A percentile compares a stretch with the other conserved stretches of the same genome.
Conservation (phyloP, 1,140 invertebrate genomes). For the Drosophila triauraria region DNA sequence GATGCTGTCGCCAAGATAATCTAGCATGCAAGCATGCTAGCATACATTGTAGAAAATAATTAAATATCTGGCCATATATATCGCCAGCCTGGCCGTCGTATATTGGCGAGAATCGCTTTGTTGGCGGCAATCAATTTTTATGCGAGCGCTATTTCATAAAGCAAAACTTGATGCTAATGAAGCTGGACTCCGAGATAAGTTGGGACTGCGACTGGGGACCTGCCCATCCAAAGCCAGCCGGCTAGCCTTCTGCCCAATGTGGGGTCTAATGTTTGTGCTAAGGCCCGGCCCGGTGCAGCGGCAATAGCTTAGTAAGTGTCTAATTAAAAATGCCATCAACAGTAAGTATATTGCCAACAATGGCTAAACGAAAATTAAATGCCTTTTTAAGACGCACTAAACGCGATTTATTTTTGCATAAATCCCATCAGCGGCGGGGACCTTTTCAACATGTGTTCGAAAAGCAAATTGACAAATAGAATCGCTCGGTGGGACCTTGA, state of each 20-base stretch:
- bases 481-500: background rate
- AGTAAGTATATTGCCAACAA: conserved; percentile 50
- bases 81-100: conserved; percentile 19
- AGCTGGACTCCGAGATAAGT: conserved; percentile 37
- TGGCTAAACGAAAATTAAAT: conserved; percentile 61
- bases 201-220: background rate
- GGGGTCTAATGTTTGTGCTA: conserved; percentile 46
- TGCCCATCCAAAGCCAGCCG: conserved; percentile 4
- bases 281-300: conserved; percentile 20
- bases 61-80: conserved; percentile 65
- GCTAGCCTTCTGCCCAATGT: conserved; percentile 63
- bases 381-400: conserved; percentile 51
- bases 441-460: conserved; percentile 33
- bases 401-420: conserved; percentile 36
- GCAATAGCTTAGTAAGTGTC: conserved; percentile 44
- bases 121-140: conserved; percentile 73
- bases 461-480: conserved; percentile 40
- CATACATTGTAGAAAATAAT: conserved; percentile 67
- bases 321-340: conserved; percentile 79
- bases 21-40: background rate
- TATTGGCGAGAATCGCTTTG: conserved; percentile 37
- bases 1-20: conserved; percentile 16
- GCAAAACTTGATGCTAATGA: conserved; percentile 75
- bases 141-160: conserved; percentile 64
- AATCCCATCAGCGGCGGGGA: conserved; percentile 7